Percentiles rank a stretch among this genome's conserved stretches.
These are phyloP conservation scores for Hypercompe scribonia DNA, from an alignment of 2,888 invertebrate genomes.

Conservation along the genomic window DNA sequence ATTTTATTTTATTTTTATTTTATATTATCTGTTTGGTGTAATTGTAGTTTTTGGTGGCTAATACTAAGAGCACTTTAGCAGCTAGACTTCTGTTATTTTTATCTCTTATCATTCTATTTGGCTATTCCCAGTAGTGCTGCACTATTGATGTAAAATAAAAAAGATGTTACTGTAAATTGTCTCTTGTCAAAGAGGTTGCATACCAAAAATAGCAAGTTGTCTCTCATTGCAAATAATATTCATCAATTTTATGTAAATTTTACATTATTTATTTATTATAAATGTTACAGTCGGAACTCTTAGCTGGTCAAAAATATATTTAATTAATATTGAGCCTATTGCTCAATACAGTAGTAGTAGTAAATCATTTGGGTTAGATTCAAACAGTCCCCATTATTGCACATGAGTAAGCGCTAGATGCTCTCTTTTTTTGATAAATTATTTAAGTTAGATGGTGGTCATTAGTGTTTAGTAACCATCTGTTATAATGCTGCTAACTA, in stretches of 20 bases:
- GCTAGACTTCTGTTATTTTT: constrained; percentile 19
- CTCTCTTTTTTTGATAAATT: no score
- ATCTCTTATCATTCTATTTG: constrained; percentile 12
- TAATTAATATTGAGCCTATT: no score
- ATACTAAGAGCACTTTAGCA: constrained; percentile 29
- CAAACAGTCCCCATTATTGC: no score
- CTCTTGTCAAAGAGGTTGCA: neutral
- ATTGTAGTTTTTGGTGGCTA: constrained; percentile 38
- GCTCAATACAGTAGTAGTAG: no score
- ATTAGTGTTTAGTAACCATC: no score
- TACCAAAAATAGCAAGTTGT: neutral
- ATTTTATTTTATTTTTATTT: constrained; percentile 18
- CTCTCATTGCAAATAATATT: neutral
- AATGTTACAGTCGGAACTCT: no score
- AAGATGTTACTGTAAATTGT: neutral
- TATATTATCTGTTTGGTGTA: constrained; percentile 28
- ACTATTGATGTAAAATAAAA: constrained; percentile 7
- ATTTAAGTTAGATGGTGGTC: no score
- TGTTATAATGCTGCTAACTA: no score
- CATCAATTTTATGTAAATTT: neutral
- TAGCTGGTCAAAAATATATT: no score
- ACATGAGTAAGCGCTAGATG: no score
- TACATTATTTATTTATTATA: neutral
- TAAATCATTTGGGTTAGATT: no score
- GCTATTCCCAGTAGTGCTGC: neutral